Percentiles rank a stretch among this genome's conserved stretches.
Conservation (phyloP, 2,797 vertebrate species). For the Crenuchus spilurus region DNA sequence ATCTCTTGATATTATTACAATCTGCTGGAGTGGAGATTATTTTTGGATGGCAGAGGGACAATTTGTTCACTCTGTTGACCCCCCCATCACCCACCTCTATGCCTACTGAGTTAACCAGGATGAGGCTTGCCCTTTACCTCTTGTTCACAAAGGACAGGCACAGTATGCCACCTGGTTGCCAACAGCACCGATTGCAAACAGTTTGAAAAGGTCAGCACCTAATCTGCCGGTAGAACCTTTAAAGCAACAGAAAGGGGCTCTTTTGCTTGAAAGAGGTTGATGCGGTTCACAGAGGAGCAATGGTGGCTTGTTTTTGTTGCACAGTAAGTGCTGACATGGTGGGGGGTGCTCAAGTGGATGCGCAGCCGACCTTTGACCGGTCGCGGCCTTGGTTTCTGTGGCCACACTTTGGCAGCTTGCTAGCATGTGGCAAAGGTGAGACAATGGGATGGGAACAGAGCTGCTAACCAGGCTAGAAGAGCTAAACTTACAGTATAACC, state of each 20-base stretch:
- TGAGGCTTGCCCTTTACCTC: conserved; percentile 59
- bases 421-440: not conserved
- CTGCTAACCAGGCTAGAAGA: not conserved
- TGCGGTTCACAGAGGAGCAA: conserved; percentile 15
- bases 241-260: conserved; percentile 24
- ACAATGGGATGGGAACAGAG: not conserved
- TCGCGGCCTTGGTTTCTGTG: not conserved
- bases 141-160: conserved; percentile 56
- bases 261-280: conserved; percentile 34
- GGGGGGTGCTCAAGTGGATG: conserved; percentile 9
- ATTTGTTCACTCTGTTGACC: not conserved
- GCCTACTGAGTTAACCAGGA: conserved; percentile 42
- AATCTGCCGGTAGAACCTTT: conserved; percentile 45
- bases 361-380: not conserved
- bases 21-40: conserved; percentile 31
- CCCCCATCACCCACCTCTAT: not conserved
- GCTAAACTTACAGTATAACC: not conserved
- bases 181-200: conserved; percentile 47
- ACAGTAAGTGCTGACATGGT: conserved; percentile 22
- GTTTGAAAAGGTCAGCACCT: conserved; percentile 60
- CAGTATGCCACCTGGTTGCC: conserved; percentile 48
- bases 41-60: conserved; percentile 39
- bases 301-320: conserved; percentile 32
- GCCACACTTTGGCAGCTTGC: not conserved
- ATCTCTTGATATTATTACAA: conserved; percentile 36